Evolutionary conservation across 2,888 invertebrate genomes (phyloP), one percentile per base, ranked within the genome.

Genomic region (Tenthredo distinguenda): DNA sequence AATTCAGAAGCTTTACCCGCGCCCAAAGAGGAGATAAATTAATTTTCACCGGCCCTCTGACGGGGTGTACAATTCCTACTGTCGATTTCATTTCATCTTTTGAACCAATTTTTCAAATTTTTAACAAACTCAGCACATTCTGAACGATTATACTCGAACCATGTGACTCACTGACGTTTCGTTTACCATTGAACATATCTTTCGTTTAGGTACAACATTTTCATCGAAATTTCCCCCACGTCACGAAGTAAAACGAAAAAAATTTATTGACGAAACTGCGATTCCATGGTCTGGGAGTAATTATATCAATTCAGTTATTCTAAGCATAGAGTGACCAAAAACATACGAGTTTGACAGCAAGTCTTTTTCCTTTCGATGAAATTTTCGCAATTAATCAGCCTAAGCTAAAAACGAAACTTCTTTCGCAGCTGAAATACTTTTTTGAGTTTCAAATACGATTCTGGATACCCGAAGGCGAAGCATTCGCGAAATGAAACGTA

Each of bases 31-130:
- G 55, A 47, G 40, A 77, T 77, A 18, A 50, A 47, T 77, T 77
- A 50, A 77, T 77, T 40, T 77, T 26, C 68, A 31, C 68, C 68
- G 34, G 34, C 4, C 18, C 34, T 68, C 31, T 34, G 68, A 68
- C 34, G 31, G 18, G 21, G 15, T 34, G 12, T 68, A 34, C 26
- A 40, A 74, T 74, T 74, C 15, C 26, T n/a, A 43, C 34, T 34
- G 68, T 34, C 68, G 68, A 74, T 74, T 74, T 74, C 40, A 74
- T 74, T 74, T 74, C 43, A 43, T 74, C 31, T 74, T 62, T 62
- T 62, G 62, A 62, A 62, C 62, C 62, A 62, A 62, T 68, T 71
- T 71, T n/a, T 37, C 0, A 18, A 34, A 4, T 34, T 34, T 34
- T 68, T 68, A 15, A 68, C 34, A 34, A 34, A 34, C 68, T 68